Evolutionary conservation across 1,140 invertebrate genomes (phyloP), one percentile per base, ranked within the genome.

Genomic region (Tachypleus tridentatus): DNA sequence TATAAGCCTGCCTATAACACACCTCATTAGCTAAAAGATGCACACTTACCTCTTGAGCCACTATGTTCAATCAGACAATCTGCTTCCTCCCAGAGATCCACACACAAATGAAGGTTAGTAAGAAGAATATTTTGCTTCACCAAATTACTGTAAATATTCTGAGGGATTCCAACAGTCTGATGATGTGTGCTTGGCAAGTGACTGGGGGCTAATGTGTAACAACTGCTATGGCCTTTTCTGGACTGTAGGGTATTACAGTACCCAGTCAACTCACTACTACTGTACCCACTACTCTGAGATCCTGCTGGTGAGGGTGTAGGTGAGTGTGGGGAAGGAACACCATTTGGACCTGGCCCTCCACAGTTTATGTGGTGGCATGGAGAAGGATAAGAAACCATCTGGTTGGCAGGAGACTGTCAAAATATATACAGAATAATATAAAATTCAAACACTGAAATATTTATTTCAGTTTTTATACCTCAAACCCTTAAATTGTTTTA

Each of bases 241-340:
- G 63, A 10, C 71, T 70, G 60, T 49, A 64, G 61, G 57, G 10
- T 61, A 8, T 53, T 67, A 61, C 53, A 60, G 72, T 70, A 70
- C 70, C 73, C 58, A 47, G 48, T 53, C 49, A 63, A 57, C 51
- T 67, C 65, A 51, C 69, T 83, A 67, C 84, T 86, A 57, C 82
- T 84, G 76, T 88, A 88, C 7, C 86, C 86, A 10, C 86, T 86
- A 63, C 84, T 86, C 71, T 85, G 85, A 65, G 86, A 88, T 49
- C 87, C 86, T n/a, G 88, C 87, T 5, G 89, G 88, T 3, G 87
- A 90, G 2, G 89, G 88, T 4, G 87, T 87, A 5, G 88, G 88
- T 0, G 89, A 91, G 64, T 89, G 79, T 3, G 86, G 85, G 3
- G 87, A 91, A 10, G 87, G 87, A 57, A 67, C 50, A 29, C 29